phyloP scores from a whole-genome alignment of 2,113 vertebrate genomes.

The Motacilla alba region DNA sequence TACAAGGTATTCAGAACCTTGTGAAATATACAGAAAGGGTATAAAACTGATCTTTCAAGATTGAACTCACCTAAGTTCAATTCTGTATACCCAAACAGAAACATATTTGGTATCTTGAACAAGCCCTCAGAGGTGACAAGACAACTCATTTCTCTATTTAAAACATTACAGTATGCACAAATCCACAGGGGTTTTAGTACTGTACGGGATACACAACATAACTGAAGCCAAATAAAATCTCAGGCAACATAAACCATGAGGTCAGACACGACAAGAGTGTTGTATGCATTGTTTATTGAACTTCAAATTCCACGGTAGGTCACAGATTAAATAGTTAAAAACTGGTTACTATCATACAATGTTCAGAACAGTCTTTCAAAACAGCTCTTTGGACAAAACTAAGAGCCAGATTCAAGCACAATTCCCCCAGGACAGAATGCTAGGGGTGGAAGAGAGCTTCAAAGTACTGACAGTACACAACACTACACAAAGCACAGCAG shows the following conservation, averaged over 20 bases:
- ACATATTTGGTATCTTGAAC: background rate
- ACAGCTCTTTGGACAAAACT: slow-evolving; percentile 36
- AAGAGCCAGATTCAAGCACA: slow-evolving; percentile 28
- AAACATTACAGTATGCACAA: background rate
- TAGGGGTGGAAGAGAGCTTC: background rate
- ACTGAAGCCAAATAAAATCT: background rate
- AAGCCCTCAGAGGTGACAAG: background rate
- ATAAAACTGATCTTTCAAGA: background rate
- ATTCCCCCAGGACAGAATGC: background rate
- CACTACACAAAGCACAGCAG: background rate
- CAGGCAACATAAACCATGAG: background rate
- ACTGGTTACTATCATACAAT: slow-evolving; percentile 20
- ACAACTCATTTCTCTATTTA: background rate
- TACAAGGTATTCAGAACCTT: background rate
- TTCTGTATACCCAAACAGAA: background rate
- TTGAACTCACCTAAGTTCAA: background rate
- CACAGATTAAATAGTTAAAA: slow-evolving; percentile 56
- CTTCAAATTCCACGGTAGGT: slow-evolving; percentile 25
- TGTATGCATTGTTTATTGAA: slow-evolving; percentile 37
- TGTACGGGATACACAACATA: background rate
- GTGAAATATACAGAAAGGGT: background rate
- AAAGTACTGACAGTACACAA: background rate
- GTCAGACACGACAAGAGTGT: background rate
- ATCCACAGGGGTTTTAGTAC: background rate
- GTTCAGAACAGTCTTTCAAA: slow-evolving; percentile 40